Evolutionary conservation across 2,113 vertebrate species (phyloP), one percentile per base, ranked within the genome.

Genomic region (Reinhardtius hippoglossoides): DNA sequence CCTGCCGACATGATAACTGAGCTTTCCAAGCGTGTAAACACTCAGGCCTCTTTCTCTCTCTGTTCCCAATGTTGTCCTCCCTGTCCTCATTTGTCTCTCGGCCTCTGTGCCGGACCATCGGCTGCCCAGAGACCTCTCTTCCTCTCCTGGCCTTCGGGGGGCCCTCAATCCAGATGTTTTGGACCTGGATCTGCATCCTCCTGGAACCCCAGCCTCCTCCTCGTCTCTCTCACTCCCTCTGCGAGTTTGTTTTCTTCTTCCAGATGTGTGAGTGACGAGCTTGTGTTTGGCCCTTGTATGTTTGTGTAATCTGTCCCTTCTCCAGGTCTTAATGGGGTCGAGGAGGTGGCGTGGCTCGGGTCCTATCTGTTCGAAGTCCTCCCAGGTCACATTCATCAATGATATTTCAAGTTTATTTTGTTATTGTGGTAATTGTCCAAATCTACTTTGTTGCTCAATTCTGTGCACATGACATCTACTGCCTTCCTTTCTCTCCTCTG

Each of bases 81-180:
- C 9, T 52, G 6, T 66, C 64, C 46, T 66, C 23, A 54, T 21
- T 54, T 59, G 15, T 35, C 26, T 57, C 13, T 57, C 13, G 4
- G 5, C 3, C 7, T 48, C 26, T n/a, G 16, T 8, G 26, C 9
- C 3, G 23, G 21, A 66, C 24, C 46, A 7, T 21, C 5, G 5
- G 46, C 16, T 6, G 14, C 14, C 23, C 13, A 31, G 44, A 20
- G 61, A 24, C 40, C 15, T 3, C 26, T 21, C 46, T 56, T 9
- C 66, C 35, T 42, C 27, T 67, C 23, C 65, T 35, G 48, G 46
- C 24, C 16, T 4, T 31, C 4, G 4, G 18, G 3, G 35, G n/a
- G 9, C 20, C n/a, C n/a, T 67, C 20, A 5, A 23, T 55, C 50
- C 66, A 40, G 66, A 55, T 67, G 66, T 67, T 55, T 23, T 55